These are phyloP conservation scores for Myopa testacea DNA, from an alignment of 2,888 invertebrate species.

Conservation along the genomic window DNA sequence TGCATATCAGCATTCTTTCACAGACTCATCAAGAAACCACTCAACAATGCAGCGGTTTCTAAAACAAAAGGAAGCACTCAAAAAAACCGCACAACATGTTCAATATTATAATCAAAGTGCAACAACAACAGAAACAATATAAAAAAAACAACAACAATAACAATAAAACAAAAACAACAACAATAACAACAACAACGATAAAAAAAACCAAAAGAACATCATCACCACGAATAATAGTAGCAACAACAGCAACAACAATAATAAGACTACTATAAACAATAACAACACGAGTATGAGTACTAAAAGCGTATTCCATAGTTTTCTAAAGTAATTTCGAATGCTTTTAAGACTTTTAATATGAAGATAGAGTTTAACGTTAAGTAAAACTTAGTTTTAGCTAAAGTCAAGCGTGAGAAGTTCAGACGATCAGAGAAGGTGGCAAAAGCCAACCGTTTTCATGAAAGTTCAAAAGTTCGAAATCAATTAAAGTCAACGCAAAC, in stretches of 20 bases:
- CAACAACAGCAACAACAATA: neutral
- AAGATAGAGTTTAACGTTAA: neutral
- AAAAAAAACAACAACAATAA: neutral
- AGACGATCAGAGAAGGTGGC: slow-evolving; percentile 25
- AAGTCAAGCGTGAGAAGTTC: slow-evolving; percentile 13
- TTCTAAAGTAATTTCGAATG: slow-evolving; percentile 15
- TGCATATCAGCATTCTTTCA: neutral
- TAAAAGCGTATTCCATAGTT: neutral
- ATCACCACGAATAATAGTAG: too few relatives aligned
- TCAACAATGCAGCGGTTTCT: neutral
- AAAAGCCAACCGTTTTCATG: slow-evolving; percentile 7
- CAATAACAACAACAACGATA: neutral
- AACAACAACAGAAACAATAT: slow-evolving; percentile 25
- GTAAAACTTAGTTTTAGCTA: neutral
- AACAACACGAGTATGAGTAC: neutral
- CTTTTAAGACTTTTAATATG: slow-evolving; percentile 12
- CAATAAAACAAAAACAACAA: neutral
- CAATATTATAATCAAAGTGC: slow-evolving; percentile 31
- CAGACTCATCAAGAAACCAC: neutral
- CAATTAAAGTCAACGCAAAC: slow-evolving; percentile 19
- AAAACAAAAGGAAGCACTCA: neutral
- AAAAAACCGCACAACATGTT: slow-evolving; percentile 21
- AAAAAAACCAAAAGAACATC: too few relatives aligned
- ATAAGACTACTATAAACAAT: neutral
- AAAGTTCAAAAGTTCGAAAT: slow-evolving; percentile 28